These are phyloP conservation scores for Xanthorhoe designata DNA, from an alignment of 2,888 invertebrate genomes.

Conservation along the genomic window DNA sequence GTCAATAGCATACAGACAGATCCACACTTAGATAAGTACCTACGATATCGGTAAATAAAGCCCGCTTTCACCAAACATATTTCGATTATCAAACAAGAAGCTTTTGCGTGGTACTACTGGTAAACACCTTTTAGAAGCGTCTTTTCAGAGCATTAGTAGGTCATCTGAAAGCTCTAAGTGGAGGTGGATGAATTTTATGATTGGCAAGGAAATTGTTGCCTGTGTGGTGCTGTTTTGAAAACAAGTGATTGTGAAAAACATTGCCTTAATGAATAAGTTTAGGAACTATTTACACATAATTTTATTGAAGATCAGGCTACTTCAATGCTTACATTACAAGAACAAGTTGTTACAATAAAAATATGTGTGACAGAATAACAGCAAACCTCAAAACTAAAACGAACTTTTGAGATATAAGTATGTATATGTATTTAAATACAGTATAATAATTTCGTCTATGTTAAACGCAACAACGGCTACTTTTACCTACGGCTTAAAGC, in stretches of 20 bases:
- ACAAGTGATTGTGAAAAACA: no score
- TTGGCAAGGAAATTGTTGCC: not conserved
- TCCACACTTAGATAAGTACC: constrained; percentile 46
- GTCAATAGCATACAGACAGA: constrained; percentile 53
- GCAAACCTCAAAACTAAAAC: no score
- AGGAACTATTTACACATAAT: no score
- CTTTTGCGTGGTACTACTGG: not conserved
- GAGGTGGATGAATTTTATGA: not conserved
- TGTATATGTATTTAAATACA: no score
- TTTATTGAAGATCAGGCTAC: no score
- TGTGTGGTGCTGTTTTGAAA: not conserved
- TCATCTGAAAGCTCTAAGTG: not conserved
- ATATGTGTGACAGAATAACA: no score
- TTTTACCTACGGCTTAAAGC: not conserved
- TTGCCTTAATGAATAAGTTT: no score
- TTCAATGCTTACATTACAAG: no score
- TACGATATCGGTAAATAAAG: constrained; percentile 30
- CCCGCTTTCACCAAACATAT: not conserved
- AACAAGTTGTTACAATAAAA: no score
- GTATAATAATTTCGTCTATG: no score
- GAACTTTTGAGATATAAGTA: no score
- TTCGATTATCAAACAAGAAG: not conserved
- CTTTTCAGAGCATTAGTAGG: not conserved
- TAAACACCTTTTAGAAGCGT: not conserved
- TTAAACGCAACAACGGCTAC: not conserved